These are phyloP conservation scores for Nebria brevicollis DNA, from an alignment of 2,888 invertebrate genomes.

Conservation along the genomic window DNA sequence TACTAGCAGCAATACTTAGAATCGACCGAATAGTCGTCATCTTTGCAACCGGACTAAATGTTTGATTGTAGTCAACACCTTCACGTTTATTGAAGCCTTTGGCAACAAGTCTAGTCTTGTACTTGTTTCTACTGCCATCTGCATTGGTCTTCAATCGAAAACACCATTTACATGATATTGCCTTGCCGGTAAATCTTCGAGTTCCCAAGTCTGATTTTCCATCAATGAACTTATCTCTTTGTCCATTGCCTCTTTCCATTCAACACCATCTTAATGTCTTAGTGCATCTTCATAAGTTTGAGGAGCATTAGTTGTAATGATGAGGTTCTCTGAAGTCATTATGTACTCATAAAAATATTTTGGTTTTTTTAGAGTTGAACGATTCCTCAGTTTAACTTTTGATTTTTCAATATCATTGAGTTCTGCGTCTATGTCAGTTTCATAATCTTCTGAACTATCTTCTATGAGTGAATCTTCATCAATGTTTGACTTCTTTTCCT, in stretches of 20 bases:
- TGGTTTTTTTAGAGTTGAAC: slow-evolving; percentile 42
- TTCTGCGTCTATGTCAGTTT: too few species aligned
- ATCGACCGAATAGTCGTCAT: slow-evolving; percentile 52
- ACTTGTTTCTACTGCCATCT: slow-evolving; percentile 51
- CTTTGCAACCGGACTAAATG: slow-evolving; percentile 54
- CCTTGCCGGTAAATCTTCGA: slow-evolving; percentile 50
- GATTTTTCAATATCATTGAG: too few species aligned
- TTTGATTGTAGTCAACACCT: slow-evolving; percentile 53
- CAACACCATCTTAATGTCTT: slow-evolving; percentile 38
- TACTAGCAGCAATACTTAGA: slow-evolving; percentile 51
- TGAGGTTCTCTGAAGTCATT: slow-evolving; percentile 23
- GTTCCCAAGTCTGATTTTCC: slow-evolving; percentile 51
- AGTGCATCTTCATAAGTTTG: slow-evolving; percentile 36
- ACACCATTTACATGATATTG: slow-evolving; percentile 52
- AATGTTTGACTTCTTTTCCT: slow-evolving; percentile 11
- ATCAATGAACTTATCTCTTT: slow-evolving; percentile 51
- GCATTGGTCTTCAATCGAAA: slow-evolving; percentile 51
- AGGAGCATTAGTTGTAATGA: neutral
- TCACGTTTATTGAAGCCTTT: slow-evolving; percentile 48
- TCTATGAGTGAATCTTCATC: neutral
- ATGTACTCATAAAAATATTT: slow-evolving; percentile 38
- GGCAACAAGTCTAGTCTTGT: slow-evolving; percentile 49
- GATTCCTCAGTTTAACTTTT: too few species aligned
- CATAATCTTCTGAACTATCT: neutral
- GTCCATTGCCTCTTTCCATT: slow-evolving; percentile 52